Base-by-base conservation (phyloP, 2,113 vertebrate genomes). In the Pedetes capensis region DNA sequence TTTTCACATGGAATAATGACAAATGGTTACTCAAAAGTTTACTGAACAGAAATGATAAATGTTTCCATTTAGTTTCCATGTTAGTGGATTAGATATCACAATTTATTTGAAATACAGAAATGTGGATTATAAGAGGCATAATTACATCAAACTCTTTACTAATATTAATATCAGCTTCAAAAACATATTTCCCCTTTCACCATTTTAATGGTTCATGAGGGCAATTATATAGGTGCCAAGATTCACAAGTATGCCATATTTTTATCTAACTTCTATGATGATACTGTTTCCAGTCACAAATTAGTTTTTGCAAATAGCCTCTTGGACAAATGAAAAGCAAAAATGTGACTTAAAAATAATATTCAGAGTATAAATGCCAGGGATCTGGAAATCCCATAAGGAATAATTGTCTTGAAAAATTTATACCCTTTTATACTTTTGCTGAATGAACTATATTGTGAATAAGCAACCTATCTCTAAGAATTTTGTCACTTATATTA, bases 401-500 rank as follows among this genome's bases (percentile, higher is more conserved):
- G 13, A 88, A 91, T 79, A 72, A 84, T 9, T 69, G 39, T 57
- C 81, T 94, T 66, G 37, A 93, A 97, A 97, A 95, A 57, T 85
- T 68, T 91, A 79, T 44, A 82, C 14, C 8, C 16, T 47, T 95
- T 86, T 78, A 23, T 71, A 61, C 32, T 82, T 93, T 94, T 71
- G 44, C 68, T 86, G 47, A 96, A 86, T 95, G 72, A 75, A 83
- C 23, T 68, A 42, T 55, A 69, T 85, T 95, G 93, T 93, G 87
- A 97, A 90, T 90, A 95, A 49, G 53, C 47, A 92, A 85, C 27
- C 9, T 75, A 51, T 97, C 89, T 95, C 89, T 93, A 64, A 87
- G 94, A 92, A 92, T 96, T 96, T 92, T 89, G 96, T 96, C 85
- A 80, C 90, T 86, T 95, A 53, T 44, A 42, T 87, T 92, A 55